Base-by-base conservation (phyloP, 2,888 invertebrate species). In the Cataglyphis altisquamis region DNA sequence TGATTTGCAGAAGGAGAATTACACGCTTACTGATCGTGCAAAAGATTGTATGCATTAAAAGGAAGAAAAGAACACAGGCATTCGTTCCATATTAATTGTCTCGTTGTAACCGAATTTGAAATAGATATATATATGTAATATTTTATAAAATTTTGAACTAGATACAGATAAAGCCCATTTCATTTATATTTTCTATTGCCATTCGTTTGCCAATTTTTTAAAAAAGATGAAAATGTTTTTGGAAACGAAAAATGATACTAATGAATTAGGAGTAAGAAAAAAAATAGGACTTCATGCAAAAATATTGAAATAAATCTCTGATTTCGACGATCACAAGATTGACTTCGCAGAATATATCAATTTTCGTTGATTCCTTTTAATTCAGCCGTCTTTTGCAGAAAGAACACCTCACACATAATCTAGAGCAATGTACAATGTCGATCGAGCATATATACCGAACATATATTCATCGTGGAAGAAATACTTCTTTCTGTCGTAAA, bases 351-450 rank as follows among this genome's bases (percentile, higher is more conserved):
- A 75, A 75, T 18, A 1, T 1, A 18, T 48, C 18, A 41, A 67
- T 67, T 57, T 10, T 45, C 9, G 36, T 57, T 8, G 9, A 80
- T 70, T 68, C 72, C 60, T 78, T 70, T 72, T 70, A 70, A 78
- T 70, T 60, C 60, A 78, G 9, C 18, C 45, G 25, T 45, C n/a
- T 70, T 78, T 78, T 78, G 60, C 45, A 70, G 15, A 9, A 68
- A 15, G 32, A 60, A 8, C 60, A 48, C 45, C 41, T 70, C 87
- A 87, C 85, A 86, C 85, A 81, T 84, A 88, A 67, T 86, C 87
- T 88, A 89, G 78, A 85, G 83, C 91, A 92, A 92, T 92, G 90
- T 92, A 92, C 92, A 92, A 91, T 85, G 81, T 86, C 86, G 88
- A 85, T 84, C 87, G 89, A 90, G 87, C 87, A 89, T 89, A 89